These are phyloP conservation scores for Channa striata DNA, from an alignment of 2,797 vertebrate species.

Conservation along the genomic window DNA sequence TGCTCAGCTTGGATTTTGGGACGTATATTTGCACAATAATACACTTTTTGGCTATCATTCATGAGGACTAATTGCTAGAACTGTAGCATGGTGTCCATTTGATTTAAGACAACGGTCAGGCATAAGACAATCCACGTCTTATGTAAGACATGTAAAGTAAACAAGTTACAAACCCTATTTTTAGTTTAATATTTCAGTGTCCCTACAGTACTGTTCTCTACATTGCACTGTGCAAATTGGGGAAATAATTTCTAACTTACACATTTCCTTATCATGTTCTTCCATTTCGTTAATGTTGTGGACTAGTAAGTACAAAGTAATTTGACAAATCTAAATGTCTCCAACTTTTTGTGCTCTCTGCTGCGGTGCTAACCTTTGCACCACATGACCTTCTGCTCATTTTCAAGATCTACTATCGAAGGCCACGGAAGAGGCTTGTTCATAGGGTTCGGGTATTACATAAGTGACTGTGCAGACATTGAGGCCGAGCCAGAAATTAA, in stretches of 20 bases:
- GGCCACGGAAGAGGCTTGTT: constrained; percentile 56
- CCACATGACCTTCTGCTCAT: constrained; percentile 53
- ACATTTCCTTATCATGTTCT: neutral
- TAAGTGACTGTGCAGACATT: constrained; percentile 78
- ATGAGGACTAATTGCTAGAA: neutral
- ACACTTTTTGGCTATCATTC: neutral
- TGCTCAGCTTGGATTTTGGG: too few relatives aligned
- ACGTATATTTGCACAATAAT: neutral
- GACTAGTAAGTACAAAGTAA: constrained; percentile 11
- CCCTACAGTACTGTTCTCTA: neutral
- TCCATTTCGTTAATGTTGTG: neutral
- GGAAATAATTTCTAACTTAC: neutral
- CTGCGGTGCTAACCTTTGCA: constrained; percentile 41
- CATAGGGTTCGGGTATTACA: constrained; percentile 66
- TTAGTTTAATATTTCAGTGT: neutral
- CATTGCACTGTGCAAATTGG: neutral
- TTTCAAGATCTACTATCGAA: constrained; percentile 36
- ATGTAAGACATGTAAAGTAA: neutral
- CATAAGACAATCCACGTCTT: neutral
- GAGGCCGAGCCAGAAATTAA: constrained; percentile 83
- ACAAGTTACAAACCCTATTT: neutral
- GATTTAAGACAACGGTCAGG: neutral
- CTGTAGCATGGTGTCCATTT: neutral
- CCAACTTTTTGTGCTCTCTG: constrained; percentile 16
- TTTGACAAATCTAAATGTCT: constrained; percentile 36